A percentile compares a stretch with the other conserved stretches of the same genome.
These are phyloP conservation scores for Bradysia coprophila DNA, from an alignment of 1,140 invertebrate genomes.

Conservation along the genomic window DNA sequence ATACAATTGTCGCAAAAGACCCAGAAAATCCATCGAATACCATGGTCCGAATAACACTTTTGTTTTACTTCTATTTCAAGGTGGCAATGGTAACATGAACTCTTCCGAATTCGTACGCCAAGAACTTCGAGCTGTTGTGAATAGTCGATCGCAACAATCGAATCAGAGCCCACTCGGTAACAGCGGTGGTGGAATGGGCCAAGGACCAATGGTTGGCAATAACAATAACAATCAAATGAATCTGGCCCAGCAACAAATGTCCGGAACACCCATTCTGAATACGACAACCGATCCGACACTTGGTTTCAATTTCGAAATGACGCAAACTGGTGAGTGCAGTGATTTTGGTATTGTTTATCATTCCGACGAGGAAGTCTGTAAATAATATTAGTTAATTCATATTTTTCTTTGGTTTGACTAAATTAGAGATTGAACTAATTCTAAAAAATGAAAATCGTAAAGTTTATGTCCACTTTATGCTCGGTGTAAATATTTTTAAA, in stretches of 20 bases:
- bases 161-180: conserved; percentile 17
- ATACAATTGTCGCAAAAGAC: too few relatives aligned
- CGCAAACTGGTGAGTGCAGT: conserved; percentile 2
- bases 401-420: background rate
- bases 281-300: conserved; percentile 19
- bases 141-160: conserved; percentile 49
- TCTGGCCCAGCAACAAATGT: conserved; percentile 6
- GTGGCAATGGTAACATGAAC: conserved; percentile 11
- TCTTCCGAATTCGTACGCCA: conserved; percentile 73
- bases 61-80: background rate
- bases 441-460: too few relatives aligned
- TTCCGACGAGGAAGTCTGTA: too few relatives aligned
- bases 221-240: conserved; percentile 1
- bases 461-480: too few relatives aligned
- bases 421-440: background rate
- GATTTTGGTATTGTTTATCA: background rate
- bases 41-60: too few relatives aligned
- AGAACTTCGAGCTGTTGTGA: conserved; percentile 71
- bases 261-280: conserved; percentile 14
- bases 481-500: too few relatives aligned
- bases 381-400: background rate
- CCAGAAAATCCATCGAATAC: too few relatives aligned
- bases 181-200: background rate
- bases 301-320: conserved; percentile 18
- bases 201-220: conserved; percentile 1